These are phyloP conservation scores for Pteronotus mesoamericanus DNA, from an alignment of 2,797 vertebrate species.

Conservation along the genomic window DNA sequence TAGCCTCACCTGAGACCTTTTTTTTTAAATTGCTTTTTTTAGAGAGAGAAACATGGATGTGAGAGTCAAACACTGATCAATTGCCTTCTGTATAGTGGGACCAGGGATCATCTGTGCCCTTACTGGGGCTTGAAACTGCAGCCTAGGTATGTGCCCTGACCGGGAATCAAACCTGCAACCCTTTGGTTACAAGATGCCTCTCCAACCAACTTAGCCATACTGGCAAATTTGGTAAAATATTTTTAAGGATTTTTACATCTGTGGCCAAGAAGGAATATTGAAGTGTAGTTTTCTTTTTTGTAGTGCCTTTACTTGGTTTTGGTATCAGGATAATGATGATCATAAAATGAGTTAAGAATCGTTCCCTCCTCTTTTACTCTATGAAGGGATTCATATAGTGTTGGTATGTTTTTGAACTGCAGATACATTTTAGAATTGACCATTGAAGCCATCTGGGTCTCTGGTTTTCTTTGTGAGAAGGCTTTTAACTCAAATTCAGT, in stretches of 20 bases:
- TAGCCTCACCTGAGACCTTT: too few relatives aligned
- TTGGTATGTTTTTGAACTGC: neutral
- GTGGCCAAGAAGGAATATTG: neutral
- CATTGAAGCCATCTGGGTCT: neutral
- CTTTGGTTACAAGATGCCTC: too few relatives aligned
- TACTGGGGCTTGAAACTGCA: too few relatives aligned
- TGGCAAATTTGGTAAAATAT: neutral
- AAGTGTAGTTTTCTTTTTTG: neutral
- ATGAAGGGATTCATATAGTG: neutral
- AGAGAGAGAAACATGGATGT: too few relatives aligned
- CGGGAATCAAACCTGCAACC: too few relatives aligned
- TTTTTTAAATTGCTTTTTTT: too few relatives aligned
- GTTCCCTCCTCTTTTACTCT: neutral
- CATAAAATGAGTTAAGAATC: neutral
- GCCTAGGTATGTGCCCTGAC: too few relatives aligned
- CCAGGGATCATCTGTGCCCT: too few relatives aligned
- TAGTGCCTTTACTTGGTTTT: neutral
- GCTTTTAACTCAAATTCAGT: neutral
- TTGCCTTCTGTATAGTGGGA: too few relatives aligned
- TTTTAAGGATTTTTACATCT: neutral
- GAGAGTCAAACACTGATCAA: too few relatives aligned
- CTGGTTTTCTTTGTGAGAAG: neutral
- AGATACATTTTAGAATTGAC: neutral
- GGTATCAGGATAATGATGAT: neutral
- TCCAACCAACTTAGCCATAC: too few relatives aligned